Conservation (phyloP, 2,888 invertebrate species). For the Beris morrisii region DNA sequence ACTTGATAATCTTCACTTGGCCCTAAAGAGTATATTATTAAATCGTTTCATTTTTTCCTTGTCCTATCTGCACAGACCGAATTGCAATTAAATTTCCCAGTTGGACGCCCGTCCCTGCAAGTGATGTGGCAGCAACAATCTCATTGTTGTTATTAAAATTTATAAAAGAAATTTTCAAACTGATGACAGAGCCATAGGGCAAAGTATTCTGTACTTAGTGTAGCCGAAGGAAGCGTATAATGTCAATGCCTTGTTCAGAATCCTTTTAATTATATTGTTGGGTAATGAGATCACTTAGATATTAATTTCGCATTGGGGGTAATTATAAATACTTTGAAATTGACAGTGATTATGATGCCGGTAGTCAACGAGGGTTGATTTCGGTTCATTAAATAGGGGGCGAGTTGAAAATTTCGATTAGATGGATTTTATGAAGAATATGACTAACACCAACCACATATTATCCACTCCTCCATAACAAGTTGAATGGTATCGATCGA, state of each 20-base stretch:
- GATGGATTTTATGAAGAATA: too few species aligned
- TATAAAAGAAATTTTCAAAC: conserved; percentile 33
- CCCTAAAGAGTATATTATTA: conserved; percentile 12
- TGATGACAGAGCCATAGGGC: conserved; percentile 18
- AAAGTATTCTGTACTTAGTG: neutral
- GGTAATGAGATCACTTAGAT: conserved; percentile 38
- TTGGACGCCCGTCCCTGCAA: conserved; percentile 39
- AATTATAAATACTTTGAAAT: conserved; percentile 1
- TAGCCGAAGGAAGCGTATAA: conserved; percentile 17
- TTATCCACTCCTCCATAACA: too few species aligned
- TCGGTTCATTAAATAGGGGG: too few species aligned
- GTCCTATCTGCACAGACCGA: conserved; percentile 29
- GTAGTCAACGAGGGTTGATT: neutral
- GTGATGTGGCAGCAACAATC: conserved; percentile 36
- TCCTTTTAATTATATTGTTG: conserved; percentile 36
- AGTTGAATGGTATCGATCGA: too few species aligned
- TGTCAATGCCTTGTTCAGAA: conserved; percentile 31
- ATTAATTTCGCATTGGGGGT: conserved; percentile 33
- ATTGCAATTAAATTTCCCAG: conserved; percentile 40
- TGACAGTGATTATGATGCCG: conserved; percentile 16
- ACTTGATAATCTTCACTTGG: conserved; percentile 18
- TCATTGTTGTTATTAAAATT: conserved; percentile 33
- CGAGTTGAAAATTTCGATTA: too few species aligned
- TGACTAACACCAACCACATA: too few species aligned
- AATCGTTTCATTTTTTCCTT: conserved; percentile 25